Evolutionary conservation across 2,888 invertebrate species (phyloP).

Genomic region (Chydorus sphaericus): DNA sequence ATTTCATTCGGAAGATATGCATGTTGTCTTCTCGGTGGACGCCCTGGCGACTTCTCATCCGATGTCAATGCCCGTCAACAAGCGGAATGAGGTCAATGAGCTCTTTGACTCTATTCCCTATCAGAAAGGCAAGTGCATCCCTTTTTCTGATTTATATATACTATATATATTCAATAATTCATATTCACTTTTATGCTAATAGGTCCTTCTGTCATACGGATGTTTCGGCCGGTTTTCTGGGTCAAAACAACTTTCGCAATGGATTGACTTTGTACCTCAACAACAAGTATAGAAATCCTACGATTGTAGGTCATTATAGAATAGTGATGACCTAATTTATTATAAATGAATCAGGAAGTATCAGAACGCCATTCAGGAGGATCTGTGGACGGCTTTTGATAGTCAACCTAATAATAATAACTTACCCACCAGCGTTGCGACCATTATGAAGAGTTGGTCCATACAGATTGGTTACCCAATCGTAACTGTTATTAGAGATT

Average conservation of each 20-base stretch:
- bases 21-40: conserved; percentile 60
- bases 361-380: conserved; percentile 63
- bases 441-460: conserved; percentile 38
- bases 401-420: conserved; percentile 43
- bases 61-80: conserved; percentile 31
- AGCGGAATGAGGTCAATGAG: conserved; percentile 23
- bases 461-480: conserved; percentile 29
- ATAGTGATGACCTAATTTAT: too few species aligned
- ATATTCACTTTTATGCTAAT: too few species aligned
- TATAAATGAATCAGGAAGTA: conserved; percentile 45
- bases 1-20: conserved; percentile 57
- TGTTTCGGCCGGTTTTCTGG: conserved; percentile 27
- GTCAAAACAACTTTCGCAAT: conserved; percentile 41
- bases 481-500: conserved; percentile 21
- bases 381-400: conserved; percentile 69
- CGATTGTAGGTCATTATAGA: not conserved
- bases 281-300: conserved; percentile 22
- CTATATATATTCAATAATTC: too few species aligned
- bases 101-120: conserved; percentile 29
- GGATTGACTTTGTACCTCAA: conserved; percentile 55
- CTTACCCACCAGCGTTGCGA: conserved; percentile 35
- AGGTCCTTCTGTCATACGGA: conserved; percentile 29
- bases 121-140: conserved; percentile 24
- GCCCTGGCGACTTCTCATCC: conserved; percentile 70
- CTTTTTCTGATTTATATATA: too few species aligned